Percentiles rank a stretch among this genome's conserved stretches.
phyloP scores from a whole-genome alignment of 2,797 vertebrate species.

The Champsocephalus esox region DNA sequence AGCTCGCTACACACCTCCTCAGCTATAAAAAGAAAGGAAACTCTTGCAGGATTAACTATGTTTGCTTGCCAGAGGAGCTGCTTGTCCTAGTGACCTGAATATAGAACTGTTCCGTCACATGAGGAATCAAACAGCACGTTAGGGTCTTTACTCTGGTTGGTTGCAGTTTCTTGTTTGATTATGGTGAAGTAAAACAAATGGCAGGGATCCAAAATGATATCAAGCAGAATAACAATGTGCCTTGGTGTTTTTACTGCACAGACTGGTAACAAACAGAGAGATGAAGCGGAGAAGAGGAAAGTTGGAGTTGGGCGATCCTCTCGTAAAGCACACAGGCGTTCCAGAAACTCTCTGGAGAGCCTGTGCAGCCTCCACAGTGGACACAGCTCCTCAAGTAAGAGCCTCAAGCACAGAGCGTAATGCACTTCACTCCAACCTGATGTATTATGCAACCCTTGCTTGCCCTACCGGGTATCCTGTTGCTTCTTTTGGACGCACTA shows the following conservation, averaged over 20 bases:
- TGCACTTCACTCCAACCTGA: slow-evolving; percentile 4
- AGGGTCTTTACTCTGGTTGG: slow-evolving; percentile 45
- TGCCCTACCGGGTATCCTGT: slow-evolving; percentile 9
- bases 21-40: slow-evolving; percentile 75
- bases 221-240: slow-evolving; percentile 9
- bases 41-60: slow-evolving; percentile 74
- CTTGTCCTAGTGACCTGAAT: slow-evolving; percentile 48
- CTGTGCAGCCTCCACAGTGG: slow-evolving; percentile 91
- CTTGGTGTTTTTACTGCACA: slow-evolving; percentile 69
- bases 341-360: slow-evolving; percentile 91
- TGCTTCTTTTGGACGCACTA: slow-evolving; percentile 5
- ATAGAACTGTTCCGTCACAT: slow-evolving; percentile 61
- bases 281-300: slow-evolving; percentile 75
- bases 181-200: slow-evolving; percentile 17
- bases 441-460: slow-evolving; percentile 36
- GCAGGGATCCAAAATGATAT: neutral
- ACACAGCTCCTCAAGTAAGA: slow-evolving; percentile 94
- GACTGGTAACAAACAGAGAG: slow-evolving; percentile 80
- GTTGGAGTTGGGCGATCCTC: slow-evolving; percentile 66
- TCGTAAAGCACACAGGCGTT: slow-evolving; percentile 77
- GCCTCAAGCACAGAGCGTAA: slow-evolving; percentile 30
- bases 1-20: slow-evolving; percentile 41
- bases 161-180: slow-evolving; percentile 35
- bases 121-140: slow-evolving; percentile 58
- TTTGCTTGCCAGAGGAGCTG: slow-evolving; percentile 47